Evolutionary conservation across 2,113 vertebrate genomes (phyloP), one percentile per base, ranked within the genome.

Genomic region (Gymnogyps californianus): DNA sequence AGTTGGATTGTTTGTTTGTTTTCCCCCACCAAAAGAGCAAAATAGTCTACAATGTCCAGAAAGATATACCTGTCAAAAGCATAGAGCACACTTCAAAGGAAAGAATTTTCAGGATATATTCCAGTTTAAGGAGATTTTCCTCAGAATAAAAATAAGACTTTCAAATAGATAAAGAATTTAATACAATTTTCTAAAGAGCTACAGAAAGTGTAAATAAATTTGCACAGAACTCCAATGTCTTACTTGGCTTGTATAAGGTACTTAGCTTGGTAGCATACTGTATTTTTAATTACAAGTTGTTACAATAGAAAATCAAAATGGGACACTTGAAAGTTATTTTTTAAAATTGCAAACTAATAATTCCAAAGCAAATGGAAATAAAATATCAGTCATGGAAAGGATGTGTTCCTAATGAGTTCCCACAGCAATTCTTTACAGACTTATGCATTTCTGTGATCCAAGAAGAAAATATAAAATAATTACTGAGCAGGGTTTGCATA

Each of bases 221-320:
- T 4, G 1, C 19, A 31, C 4, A 71, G 44, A 64, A 49, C 16
- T 76, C 34, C 0, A 0, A 3, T 77, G 34, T 34, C 9, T 36
- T 36, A 10, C 11, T 38, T 61, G 38, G n/a, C 22, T 66, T 87
- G 15, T 66, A 10, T 19, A 40, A 80, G 5, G 13, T 62, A 26
- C 71, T 65, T n/a, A 82, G 13, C 29, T 65, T 46, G 42, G 70
- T 44, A 77, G 28, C 16, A 31, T 36, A 36, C 9, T 36, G 8
- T 40, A 51, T 69, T 83, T 83, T 90, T 79, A 65, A 42, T 47
- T 49, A 38, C 24, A 61, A 66, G 14, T 34, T 81, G 19, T 36
- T 85, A 52, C 6, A 40, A n/a, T 22, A 57, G 36, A 69, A 80
- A 84, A 54, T 58, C 34, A 74, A 79, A 42, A 32, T 62, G 49